Base-by-base conservation (phyloP, 2,888 invertebrate genomes). In the Bellardia bayeri region DNA sequence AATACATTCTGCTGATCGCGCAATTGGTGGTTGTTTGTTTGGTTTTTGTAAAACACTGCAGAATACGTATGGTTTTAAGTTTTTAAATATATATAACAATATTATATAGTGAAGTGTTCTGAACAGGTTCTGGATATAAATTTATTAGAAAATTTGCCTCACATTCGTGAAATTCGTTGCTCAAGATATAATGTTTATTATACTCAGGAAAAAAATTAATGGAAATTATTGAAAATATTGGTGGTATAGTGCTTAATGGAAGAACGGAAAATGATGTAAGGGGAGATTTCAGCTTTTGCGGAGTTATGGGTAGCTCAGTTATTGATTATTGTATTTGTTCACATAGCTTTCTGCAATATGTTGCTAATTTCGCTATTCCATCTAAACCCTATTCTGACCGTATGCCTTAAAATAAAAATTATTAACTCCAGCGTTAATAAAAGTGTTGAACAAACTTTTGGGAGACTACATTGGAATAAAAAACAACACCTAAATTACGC, bases 311-410 rank as follows among this genome's bases (percentile, higher is more conserved):
- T 8, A 74, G 37, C 16, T 82, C 74, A 0, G 66, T 82, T 9
- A 75, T 82, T 42, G 74, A 82, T 37, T 82, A 75, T 16, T 74
- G 56, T 56, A 68, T 79, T n/a, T 14, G 30, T 16, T 79, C 58
- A 1, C 37, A 58, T n/a, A 61, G 45, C 40, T 56, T 69, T 30
- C 6, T 69, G 37, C 0, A 33, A 33, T 58, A 23, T 37, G 16
- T 58, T n/a, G 37, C 45, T 6, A 13, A 58, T 5, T 69, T 68
- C 4, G 4, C 2, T 9, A 45, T 79, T 58, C n/a, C 51, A 11
- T 11, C 7, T 54, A 66, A 78, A 45, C 66, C 66, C 2, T 78
- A 54, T 11, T 66, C 54, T 9, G 76, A 66, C 14, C 51, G 66
- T 14, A 58, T 68, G 58, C 68, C 68, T 80, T 3, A 33, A 14